These are phyloP conservation scores for Ectropis grisescens DNA, from an alignment of 1,140 invertebrate species.

Conservation along the genomic window DNA sequence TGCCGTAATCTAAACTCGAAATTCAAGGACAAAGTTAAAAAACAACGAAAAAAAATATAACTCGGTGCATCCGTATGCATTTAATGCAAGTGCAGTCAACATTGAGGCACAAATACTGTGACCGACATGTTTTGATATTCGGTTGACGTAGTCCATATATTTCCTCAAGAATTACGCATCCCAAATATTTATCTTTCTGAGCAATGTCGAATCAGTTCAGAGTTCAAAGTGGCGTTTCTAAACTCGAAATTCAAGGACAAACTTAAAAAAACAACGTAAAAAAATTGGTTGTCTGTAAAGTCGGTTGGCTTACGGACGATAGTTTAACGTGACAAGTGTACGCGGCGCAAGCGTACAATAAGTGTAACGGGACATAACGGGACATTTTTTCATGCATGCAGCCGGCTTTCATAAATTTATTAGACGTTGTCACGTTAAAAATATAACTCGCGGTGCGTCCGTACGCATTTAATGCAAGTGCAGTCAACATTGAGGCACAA, in stretches of 20 bases:
- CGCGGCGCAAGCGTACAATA: no score
- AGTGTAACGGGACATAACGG: no score
- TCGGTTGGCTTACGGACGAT: no score
- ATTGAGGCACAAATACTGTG: constrained; percentile 18
- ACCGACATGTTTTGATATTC: constrained; percentile 27
- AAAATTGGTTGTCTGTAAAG: no score
- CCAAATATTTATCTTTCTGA: no score
- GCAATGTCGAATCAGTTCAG: no score
- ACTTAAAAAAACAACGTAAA: constrained; percentile 52
- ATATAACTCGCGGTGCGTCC: constrained; percentile 53
- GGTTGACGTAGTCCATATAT: background rate
- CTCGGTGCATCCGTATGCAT: constrained; percentile 56
- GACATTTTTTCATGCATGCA: no score
- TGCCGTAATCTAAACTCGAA: constrained; percentile 63
- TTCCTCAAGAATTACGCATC: no score
- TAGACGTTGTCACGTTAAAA: no score
- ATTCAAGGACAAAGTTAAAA: constrained; percentile 60
- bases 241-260: constrained; percentile 65
- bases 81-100: constrained; percentile 55
- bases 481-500: constrained; percentile 38
- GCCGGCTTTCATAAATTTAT: no score
- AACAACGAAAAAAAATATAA: constrained; percentile 55
- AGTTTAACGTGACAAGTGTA: no score
- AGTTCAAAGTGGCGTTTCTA: no score
- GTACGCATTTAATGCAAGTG: constrained; percentile 57